Evolutionary conservation across 2,113 vertebrate species (phyloP), one percentile per base, ranked within the genome.

Genomic region (Todiramphus saurophagus): DNA sequence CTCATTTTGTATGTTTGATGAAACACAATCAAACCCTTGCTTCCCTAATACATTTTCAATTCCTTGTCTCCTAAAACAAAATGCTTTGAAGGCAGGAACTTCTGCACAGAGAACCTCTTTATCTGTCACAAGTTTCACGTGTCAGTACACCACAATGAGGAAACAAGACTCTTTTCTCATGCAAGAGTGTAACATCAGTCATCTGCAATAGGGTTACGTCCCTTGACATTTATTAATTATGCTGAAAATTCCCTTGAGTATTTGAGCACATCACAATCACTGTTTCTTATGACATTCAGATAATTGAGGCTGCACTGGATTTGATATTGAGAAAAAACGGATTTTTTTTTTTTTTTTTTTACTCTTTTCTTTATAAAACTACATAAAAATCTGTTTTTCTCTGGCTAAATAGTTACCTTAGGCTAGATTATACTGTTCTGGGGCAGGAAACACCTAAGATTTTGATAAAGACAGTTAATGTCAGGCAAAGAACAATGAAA

Each of bases 181-280:
- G 67, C 6, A 53, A 41, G n/a, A 81, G 19, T 70, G 27, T 58
- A 78, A 59, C 1, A 6, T 82, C 91, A 93, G 62, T 73, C 75
- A 87, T 93, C 53, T 94, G 62, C 94, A 96, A 94, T 62, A 82
- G 11, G 94, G 94, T 94, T 93, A 94, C 1, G 4, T 93, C 92
- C 91, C 94, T 70, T 94, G 93, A 41, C 70, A 91, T 94, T 96
- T 93, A 87, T 82, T 95, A 95, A 95, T 93, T 94, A 87, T 58
- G n/a, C 14, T 66, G 58, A 83, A 85, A 66, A 94, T 64, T 95
- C 93, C 87, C 41, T 43, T 1, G 2, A 62, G 59, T 85, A 3
- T 91, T 92, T 89, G 58, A 89, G 14, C 31, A 66, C 19, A 66
- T 17, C 43, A 79, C 33, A 87, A 75, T 62, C 25, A 7, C 37